Conservation (phyloP, 1,140 invertebrate genomes). For the Marisa cornuarietis region DNA sequence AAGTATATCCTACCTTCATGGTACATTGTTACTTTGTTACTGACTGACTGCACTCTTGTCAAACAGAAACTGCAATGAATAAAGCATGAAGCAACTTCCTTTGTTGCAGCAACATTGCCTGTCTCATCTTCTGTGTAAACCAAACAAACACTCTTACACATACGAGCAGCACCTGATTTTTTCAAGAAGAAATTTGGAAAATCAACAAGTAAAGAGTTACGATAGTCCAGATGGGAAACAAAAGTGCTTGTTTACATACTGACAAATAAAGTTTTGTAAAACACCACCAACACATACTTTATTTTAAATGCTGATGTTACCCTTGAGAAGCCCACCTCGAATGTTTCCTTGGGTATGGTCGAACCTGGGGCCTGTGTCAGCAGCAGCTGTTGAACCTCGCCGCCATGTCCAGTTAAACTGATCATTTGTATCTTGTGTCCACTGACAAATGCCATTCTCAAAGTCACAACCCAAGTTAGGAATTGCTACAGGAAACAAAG, state of each 20-base stretch:
- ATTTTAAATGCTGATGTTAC: no score
- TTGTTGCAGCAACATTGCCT: no score
- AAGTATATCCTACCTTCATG: neutral
- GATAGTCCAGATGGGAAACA: slow-evolving; percentile 1
- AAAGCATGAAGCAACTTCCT: no score
- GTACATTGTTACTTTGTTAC: neutral
- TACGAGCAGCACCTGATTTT: no score
- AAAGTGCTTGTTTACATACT: neutral
- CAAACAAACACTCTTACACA: no score
- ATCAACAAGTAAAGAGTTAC: no score
- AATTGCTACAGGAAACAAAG: neutral
- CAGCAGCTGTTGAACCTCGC: slow-evolving; percentile 56
- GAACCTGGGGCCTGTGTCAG: slow-evolving; percentile 47
- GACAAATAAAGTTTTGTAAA: neutral
- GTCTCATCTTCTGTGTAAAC: no score
- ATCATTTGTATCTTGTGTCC: slow-evolving; percentile 45
- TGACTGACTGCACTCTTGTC: no score
- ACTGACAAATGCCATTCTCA: slow-evolving; percentile 50
- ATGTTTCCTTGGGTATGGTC: slow-evolving; percentile 42
- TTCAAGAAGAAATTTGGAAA: no score
- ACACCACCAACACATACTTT: no score
- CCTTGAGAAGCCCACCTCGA: slow-evolving; percentile 26
- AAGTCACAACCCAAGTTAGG: slow-evolving; percentile 44
- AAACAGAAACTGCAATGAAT: no score
- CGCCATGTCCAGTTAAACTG: slow-evolving; percentile 57